These are phyloP conservation scores for Cryptotermes secundus DNA, from an alignment of 1,140 invertebrate species.

Conservation along the genomic window DNA sequence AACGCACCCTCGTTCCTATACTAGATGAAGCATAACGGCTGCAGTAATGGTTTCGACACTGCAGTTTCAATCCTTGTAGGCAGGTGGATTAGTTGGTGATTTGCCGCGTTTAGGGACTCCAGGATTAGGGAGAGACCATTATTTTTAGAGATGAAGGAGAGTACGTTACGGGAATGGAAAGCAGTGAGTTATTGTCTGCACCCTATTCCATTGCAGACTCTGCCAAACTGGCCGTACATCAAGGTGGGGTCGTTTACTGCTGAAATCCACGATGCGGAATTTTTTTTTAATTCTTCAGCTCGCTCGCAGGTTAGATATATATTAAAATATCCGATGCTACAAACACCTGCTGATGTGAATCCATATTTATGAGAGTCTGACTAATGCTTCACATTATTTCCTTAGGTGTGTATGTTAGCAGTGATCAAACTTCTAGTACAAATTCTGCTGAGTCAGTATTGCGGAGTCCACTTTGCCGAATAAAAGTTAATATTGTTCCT, in stretches of 20 bases:
- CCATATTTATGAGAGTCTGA: no score
- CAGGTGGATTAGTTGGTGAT: background rate
- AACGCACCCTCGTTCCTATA: no score
- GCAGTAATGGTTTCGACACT: background rate
- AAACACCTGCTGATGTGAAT: no score
- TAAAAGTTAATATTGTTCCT: no score
- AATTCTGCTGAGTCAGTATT: no score
- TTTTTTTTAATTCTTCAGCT: background rate
- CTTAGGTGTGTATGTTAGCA: no score
- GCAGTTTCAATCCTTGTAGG: background rate
- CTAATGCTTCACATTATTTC: no score
- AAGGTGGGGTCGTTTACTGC: background rate
- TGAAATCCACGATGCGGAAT: background rate
- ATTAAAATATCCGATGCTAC: no score
- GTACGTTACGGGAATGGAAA: background rate
- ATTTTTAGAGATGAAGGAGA: background rate
- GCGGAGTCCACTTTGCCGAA: no score
- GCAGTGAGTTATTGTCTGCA: background rate
- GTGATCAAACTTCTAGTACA: no score
- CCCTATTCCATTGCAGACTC: background rate
- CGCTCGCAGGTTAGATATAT: no score
- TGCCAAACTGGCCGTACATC: background rate
- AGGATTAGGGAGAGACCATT: background rate
- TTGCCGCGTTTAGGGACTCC: background rate
- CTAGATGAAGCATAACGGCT: background rate